These are phyloP conservation scores for Lacanobia oleracea DNA, from an alignment of 2,888 invertebrate genomes.

Conservation along the genomic window DNA sequence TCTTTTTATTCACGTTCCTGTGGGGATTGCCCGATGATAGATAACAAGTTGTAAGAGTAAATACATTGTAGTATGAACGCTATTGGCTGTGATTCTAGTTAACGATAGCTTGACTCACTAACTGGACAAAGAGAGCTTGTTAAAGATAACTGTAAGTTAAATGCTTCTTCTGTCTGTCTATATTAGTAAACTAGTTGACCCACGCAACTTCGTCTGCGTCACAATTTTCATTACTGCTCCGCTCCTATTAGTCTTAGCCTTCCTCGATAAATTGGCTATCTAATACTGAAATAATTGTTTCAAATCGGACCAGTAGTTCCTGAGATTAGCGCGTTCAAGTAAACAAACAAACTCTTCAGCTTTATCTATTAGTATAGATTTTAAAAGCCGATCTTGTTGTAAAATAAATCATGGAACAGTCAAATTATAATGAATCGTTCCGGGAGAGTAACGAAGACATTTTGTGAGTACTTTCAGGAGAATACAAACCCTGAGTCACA, in stretches of 20 bases:
- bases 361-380: no score
- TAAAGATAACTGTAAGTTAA: no score
- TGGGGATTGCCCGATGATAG: constrained; percentile 1
- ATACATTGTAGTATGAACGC: background rate
- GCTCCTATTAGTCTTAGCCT: no score
- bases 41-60: constrained; percentile 2
- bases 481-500: constrained; percentile 61
- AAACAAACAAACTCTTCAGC: no score
- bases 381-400: background rate
- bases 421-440: constrained; percentile 34
- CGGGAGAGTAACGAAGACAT: constrained; percentile 25
- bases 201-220: no score
- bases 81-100: background rate
- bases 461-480: constrained; percentile 35
- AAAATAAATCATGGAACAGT: constrained; percentile 25
- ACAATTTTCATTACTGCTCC: no score
- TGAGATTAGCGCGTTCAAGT: no score
- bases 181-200: no score
- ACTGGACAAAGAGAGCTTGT: background rate
- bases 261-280: no score
- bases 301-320: no score
- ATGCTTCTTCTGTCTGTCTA: background rate
- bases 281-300: no score
- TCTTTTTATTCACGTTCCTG: constrained; percentile 8
- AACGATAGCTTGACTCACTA: background rate